Base-by-base conservation (phyloP, 2,113 vertebrate species). In the Poeciliopsis occidentalis region DNA sequence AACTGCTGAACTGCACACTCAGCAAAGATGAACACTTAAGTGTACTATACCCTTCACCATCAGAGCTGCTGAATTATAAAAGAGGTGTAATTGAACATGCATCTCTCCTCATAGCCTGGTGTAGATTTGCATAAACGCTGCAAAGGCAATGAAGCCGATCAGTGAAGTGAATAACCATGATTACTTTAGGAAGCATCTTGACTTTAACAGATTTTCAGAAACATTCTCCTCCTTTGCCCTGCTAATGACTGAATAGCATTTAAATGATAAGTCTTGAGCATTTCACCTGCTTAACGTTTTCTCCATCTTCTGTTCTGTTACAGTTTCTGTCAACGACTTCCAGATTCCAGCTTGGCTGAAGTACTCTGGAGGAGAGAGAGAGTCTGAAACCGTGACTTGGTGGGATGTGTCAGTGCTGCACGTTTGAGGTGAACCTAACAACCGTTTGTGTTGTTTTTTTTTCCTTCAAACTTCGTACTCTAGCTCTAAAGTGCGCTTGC, bases 231-330 rank as follows among this genome's bases (percentile, higher is more conserved):
- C 19, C 24, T 57, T 39, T 60, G 12, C 10, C 26, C 69, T 62
- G 15, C 19, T 57, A n/a, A 69, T 51, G 44, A 30, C 30, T 57
- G 67, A 69, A 24, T 15, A 41, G 61, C 60, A 12, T 13, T 30
- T 24, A 27, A 61, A 64, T 87, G 87, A 74, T 39, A 71, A 63
- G 66, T 63, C 75, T 83, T 3, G 57, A 82, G 76, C 72, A 71
- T 80, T 76, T 87, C 87, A 87, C 87, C 89, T 93, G 87, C 87
- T 87, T 87, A 87, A 89, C 87, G 87, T 87, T 91, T 89, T 86
- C 86, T 78, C 83, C 85, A 87, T 87, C 82, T 85, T 88, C 67
- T 72, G 75, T 67, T 2, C 34, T 3, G 69, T 77, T 75, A 22
- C 66, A 73, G 68, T 76, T 67, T 60, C 22, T 0, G 71, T 63